Evolutionary conservation across 2,113 vertebrate species (phyloP).

Genomic region (Ivindomyrus marchei): DNA sequence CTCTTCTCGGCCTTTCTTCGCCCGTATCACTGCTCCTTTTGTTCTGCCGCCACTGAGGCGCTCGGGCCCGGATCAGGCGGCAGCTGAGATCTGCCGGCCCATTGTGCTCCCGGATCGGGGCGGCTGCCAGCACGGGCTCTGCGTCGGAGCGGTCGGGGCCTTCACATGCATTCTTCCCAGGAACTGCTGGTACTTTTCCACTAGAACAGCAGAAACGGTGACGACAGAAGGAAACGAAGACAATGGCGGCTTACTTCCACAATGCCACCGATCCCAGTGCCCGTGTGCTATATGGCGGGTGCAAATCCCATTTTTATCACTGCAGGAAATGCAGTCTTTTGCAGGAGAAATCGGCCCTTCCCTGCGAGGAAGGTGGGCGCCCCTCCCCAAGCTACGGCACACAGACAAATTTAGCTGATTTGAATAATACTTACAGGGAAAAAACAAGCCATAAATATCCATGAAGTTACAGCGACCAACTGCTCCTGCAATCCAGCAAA

Average conservation of each 20-base stretch:
- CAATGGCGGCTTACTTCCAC: background rate
- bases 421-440: background rate
- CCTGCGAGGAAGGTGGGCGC: background rate
- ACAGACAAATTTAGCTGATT: background rate
- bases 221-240: conserved; percentile 25
- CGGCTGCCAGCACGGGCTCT: conserved; percentile 32
- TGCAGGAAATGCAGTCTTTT: background rate
- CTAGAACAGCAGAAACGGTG: conserved; percentile 15
- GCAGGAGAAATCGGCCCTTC: background rate
- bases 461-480: background rate
- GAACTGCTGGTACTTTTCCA: conserved; percentile 43
- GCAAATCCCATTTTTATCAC: background rate
- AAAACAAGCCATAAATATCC: background rate
- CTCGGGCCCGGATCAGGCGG: conserved; percentile 32
- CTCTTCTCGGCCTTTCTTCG: conserved; percentile 17
- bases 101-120: conserved; percentile 35
- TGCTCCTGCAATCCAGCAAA: background rate
- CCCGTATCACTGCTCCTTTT: conserved; percentile 42
- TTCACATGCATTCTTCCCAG: conserved; percentile 28
- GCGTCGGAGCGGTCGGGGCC: conserved; percentile 28
- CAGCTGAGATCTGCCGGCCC: conserved; percentile 44
- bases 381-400: background rate
- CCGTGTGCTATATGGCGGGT: background rate
- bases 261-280: background rate
- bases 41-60: conserved; percentile 30